Evolutionary conservation across 2,113 vertebrate genomes (phyloP), one percentile per base, ranked within the genome.

Genomic region (Delphinus delphis): DNA sequence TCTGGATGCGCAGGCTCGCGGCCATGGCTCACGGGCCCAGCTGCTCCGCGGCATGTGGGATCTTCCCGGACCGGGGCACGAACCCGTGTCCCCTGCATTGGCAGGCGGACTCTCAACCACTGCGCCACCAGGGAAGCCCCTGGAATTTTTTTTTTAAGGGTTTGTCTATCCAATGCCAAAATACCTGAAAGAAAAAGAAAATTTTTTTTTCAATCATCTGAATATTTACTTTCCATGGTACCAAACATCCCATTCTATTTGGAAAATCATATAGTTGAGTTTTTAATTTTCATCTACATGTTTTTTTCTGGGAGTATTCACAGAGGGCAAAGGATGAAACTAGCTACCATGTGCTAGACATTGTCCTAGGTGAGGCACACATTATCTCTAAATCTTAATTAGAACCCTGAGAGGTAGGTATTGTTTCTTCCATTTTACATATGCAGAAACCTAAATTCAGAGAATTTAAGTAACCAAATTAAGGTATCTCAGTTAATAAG

Each of bases 391-490:
- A 96, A 76, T 93, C 31, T 79, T 96, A 88, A 92, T 94, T 90
- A 93, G 74, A 83, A 79, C 41, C 18, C 38, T 38, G 26, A 95
- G 67, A 77, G 50, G 18, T 81, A 62, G 87, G 28, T 76, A 94
- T 94, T 93, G 76, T 96, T 95, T 97, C 55, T 95, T 97, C 55
- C 36, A 31, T 89, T 91, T 97, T 94, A 91, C 44, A 60, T 83
- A 55, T 60, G 15, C 5, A 83, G 86, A 97, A 97, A 80, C 28
- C 82, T 90, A 91, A 87, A 82, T 95, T 90, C 63, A 76, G 58
- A 91, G 68, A 96, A 74, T 38, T 88, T 71, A 83, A 84, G 8
- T 92, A 92, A 94, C 38, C 65, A 93, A 93, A 87, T 88, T 94
- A 85, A 93, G 38, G 3, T 90, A 60, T 92, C 17, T 55, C 9